These are phyloP conservation scores for Saimiri boliviensis DNA, from an alignment of 2,113 vertebrate genomes.

Conservation along the genomic window DNA sequence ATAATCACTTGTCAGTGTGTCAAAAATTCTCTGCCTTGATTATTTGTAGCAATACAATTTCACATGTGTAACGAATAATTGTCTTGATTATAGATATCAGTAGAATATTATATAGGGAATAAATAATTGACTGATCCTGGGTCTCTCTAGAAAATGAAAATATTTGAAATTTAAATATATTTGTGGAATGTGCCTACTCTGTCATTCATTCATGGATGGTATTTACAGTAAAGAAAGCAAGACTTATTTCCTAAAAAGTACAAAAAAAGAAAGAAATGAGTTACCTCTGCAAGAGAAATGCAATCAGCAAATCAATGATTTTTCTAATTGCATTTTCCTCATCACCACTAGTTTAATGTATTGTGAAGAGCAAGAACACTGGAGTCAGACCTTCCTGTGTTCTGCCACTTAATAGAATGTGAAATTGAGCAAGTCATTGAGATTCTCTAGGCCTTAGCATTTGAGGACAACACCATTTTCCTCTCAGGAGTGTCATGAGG, in stretches of 20 bases:
- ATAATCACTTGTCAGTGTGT: neutral
- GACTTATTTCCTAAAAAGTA: neutral
- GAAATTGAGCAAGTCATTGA: neutral
- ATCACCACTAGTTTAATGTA: neutral
- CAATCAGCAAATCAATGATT: neutral
- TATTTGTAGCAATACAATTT: neutral
- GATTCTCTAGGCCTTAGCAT: neutral
- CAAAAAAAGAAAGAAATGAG: neutral
- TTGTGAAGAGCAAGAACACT: neutral
- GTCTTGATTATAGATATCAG: neutral
- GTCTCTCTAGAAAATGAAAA: neutral
- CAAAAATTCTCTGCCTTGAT: conserved; percentile 20
- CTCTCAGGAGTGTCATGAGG: neutral
- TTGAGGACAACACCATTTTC: neutral
- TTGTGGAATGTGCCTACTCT: neutral
- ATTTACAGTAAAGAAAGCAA: neutral
- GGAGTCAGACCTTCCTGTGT: neutral
- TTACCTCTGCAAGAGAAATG: neutral
- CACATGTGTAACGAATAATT: conserved; percentile 5
- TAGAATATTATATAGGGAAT: neutral
- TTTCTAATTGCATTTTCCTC: neutral
- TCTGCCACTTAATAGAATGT: neutral
- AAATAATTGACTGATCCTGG: neutral
- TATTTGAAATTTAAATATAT: neutral
- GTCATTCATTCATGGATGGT: neutral